Evolutionary conservation across 2,797 vertebrate genomes (phyloP), one percentile per base, ranked within the genome.

Genomic region (Helicolenus hilgendorfi): DNA sequence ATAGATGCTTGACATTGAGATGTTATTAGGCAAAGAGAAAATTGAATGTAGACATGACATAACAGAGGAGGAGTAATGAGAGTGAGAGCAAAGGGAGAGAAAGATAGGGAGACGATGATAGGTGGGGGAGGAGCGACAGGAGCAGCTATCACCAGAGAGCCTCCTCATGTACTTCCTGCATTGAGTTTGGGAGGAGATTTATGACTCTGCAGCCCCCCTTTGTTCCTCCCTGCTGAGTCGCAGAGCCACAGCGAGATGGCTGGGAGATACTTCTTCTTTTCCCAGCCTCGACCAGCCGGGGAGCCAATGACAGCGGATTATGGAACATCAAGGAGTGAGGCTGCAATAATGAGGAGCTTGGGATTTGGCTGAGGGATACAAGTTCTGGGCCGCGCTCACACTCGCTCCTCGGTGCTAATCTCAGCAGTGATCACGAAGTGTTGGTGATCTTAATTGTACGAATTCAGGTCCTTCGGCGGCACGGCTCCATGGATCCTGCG

Each of bases 141-240:
- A 49, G 62, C 41, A 53, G 81, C 76, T 78, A 70, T 86, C 77
- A 79, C 36, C 55, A 63, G 53, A 70, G 68, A 64, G 74, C 58
- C 59, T 76, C 77, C 82, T 91, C 84, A 69, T 85, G 55, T 68
- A 77, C 88, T 87, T 93, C 84, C 91, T 88, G 86, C 78, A 83
- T 77, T 90, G 87, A 86, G 63, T 91, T 89, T 84, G 69, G 67
- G 55, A 84, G 75, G 49, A 88, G 90, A 95, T 96, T 95, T 91
- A 95, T 94, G 90, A 92, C 87, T 89, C 83, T 89, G 84, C 86
- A 81, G 67, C 53, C 31, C 59, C 20, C 13, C 31, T 82, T 60
- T 81, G 60, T 81, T 79, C 27, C 65, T 72, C 13, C 36, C 3
- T 1, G 36, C 60, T 31, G 45, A 89, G 76, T 70, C 7, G 41